Evolutionary conservation across 2,888 invertebrate genomes (phyloP).

Genomic region (Diarsia brunnea): DNA sequence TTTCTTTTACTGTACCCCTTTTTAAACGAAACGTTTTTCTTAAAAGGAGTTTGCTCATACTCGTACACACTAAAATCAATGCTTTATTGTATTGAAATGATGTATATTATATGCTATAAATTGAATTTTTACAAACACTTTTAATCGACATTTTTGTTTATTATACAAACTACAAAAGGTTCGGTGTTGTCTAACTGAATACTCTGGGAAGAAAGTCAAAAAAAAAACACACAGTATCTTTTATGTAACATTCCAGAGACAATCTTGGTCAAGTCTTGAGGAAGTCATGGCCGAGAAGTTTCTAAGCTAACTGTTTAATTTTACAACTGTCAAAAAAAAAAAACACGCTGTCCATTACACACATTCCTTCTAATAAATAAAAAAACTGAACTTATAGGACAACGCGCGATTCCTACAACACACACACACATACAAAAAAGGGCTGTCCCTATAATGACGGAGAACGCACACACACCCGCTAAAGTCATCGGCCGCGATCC

Average conservation of each 20-base stretch:
- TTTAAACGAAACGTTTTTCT: not conserved
- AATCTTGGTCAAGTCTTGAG: too few species aligned
- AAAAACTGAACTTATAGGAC: slow-evolving; percentile 22
- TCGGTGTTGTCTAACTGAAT: not conserved
- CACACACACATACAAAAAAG: slow-evolving; percentile 24
- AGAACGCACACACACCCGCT: slow-evolving; percentile 35
- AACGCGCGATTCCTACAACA: not conserved
- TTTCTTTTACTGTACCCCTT: not conserved
- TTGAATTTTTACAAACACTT: not conserved
- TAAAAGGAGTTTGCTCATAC: not conserved
- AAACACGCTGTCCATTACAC: slow-evolving; percentile 2
- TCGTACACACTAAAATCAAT: too few species aligned
- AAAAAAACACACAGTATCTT: not conserved
- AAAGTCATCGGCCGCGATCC: slow-evolving; percentile 82
- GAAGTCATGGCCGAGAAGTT: too few species aligned
- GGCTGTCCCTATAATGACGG: slow-evolving; percentile 35
- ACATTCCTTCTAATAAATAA: not conserved
- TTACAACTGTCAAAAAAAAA: not conserved
- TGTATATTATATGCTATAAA: not conserved
- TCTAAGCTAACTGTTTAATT: too few species aligned
- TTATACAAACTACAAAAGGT: too few species aligned
- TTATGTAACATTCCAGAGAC: too few species aligned
- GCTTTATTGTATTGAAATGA: not conserved
- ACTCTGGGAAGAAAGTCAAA: not conserved
- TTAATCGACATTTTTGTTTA: not conserved